These are phyloP conservation scores for Ephydatia muelleri DNA, from an alignment of 37 sponge, comb jelly and placozoan genomes.

Conservation along the genomic window DNA sequence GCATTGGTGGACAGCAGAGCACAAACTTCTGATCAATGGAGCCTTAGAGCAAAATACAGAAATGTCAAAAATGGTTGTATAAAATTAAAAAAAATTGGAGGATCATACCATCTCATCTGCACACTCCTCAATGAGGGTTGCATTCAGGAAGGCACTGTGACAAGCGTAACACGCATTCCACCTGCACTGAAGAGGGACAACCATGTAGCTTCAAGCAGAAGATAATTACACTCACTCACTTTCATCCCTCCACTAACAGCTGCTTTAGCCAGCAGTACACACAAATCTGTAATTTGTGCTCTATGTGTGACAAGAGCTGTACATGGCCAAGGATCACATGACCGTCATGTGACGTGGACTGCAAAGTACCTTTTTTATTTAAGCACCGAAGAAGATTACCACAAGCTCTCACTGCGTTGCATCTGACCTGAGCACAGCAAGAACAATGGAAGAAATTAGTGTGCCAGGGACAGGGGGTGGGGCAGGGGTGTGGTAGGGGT, in stretches of 20 bases:
- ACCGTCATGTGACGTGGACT: no score
- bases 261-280: constrained; percentile 11
- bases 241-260: constrained; percentile 41
- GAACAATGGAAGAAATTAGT: background rate
- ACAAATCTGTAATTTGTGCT: constrained; percentile 4
- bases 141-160: constrained; percentile 43
- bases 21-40: constrained; percentile 28
- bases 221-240: background rate
- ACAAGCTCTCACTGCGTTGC: constrained; percentile 60
- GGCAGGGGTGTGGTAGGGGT: background rate
- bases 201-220: background rate
- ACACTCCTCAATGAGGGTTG: constrained; percentile 18
- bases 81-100: background rate
- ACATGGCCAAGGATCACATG: no score
- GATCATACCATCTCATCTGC: constrained; percentile 6
- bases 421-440: no score
- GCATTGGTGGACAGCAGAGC: constrained; percentile 37
- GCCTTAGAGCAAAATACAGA: constrained; percentile 11
- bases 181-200: constrained; percentile 25
- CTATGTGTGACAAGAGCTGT: no score
- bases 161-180: constrained; percentile 81
- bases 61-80: background rate
- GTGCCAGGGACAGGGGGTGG: background rate
- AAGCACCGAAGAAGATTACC: constrained; percentile 35
- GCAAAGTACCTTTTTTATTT: no score